These are phyloP conservation scores for Odontophorus gujanensis DNA, from an alignment of 2,113 vertebrate species.

Conservation along the genomic window DNA sequence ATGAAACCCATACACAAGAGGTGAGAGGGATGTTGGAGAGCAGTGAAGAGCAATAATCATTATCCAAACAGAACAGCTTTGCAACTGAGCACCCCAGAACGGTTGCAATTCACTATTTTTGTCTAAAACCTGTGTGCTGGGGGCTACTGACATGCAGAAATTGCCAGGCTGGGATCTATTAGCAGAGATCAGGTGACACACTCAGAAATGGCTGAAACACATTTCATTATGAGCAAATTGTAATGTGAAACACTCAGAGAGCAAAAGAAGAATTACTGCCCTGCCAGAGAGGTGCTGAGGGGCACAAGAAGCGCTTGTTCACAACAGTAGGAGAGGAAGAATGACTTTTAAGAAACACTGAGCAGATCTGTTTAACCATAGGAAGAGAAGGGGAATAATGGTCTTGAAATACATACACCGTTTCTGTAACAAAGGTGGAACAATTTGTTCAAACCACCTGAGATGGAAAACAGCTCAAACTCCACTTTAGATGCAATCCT, in stretches of 20 bases:
- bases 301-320: too few relatives aligned
- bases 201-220: background rate
- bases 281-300: too few relatives aligned
- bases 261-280: background rate
- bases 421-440: background rate
- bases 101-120: rapidly evolving
- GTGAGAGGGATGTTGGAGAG: background rate
- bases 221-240: background rate
- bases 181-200: background rate
- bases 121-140: background rate
- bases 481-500: background rate
- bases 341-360: background rate
- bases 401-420: background rate
- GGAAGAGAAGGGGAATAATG: background rate
- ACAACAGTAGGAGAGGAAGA: background rate
- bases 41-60: rapidly evolving
- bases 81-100: rapidly evolving
- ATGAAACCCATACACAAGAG: rapidly evolving
- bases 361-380: background rate
- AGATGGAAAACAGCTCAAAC: background rate
- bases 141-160: background rate
- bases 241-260: background rate
- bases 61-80: background rate
- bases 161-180: background rate
- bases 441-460: background rate